Base-by-base conservation (phyloP, 2,797 vertebrate species). In the Phoeniculus purpureus region DNA sequence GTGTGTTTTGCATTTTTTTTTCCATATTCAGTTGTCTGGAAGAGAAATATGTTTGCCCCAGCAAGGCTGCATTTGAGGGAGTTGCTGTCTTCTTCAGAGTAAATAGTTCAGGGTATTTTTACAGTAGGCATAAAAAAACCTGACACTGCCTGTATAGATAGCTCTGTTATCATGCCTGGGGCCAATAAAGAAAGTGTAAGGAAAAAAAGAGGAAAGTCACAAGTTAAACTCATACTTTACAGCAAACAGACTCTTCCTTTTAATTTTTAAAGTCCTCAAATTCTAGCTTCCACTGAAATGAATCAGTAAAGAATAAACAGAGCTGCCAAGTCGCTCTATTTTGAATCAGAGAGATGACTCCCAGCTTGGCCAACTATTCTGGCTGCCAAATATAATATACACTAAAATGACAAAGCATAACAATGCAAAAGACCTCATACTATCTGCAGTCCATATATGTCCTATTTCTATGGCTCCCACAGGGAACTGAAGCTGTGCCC, bases 21-120 rank as follows among this genome's bases (percentile, higher is more conserved):
- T 94, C 80, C 81, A 79, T 94, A 94, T 93, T 96, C 87, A 76
- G 47, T 67, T 81, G 54, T 85, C 84, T 93, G 66, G 31, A 87
- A 93, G 84, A 93, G 32, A 37, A 87, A 78, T 77, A 62, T 3
- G 0, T 50, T 37, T 2, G 86, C n/a, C 72, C 27, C 60, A 56
- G 55, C n/a, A 51, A 37, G 29, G 19, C 70, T 87, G 81, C 47
- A 26, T 78, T 72, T 62, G 51, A 90, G 81, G 90, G 59, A 95
- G 54, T 11, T 66, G 25, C 56, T 90, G 81, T 27, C 56, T 93
- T 84, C 58, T 51, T 77, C 65, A 85, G 56, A 34, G 18, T 37
- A 75, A 93, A 73, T 73, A 81, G 89, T 87, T 89, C 80, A 71
- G 71, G 54, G 29, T 82, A 75, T 79, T 92, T 90, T 95, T 88